phyloP scores from a whole-genome alignment of 2,797 vertebrate species.

The Merluccius polli region DNA sequence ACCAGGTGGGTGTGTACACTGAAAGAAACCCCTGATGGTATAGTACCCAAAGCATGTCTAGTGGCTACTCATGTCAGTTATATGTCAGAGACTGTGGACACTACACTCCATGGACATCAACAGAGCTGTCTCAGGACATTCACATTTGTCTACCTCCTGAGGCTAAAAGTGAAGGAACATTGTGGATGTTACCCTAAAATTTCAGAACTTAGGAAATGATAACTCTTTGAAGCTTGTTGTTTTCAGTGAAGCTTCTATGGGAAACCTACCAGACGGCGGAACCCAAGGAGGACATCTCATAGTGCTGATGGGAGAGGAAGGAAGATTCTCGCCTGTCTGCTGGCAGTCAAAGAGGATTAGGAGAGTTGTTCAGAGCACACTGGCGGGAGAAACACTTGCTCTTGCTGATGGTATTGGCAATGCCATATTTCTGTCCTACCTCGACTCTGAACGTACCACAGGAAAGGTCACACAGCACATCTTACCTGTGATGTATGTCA shows the following conservation, averaged over 20 bases:
- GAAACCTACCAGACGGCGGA: background rate
- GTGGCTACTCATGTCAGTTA: no score
- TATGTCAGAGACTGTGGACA: background rate
- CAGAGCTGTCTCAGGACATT: background rate
- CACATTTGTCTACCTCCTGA: background rate
- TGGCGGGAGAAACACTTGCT: background rate
- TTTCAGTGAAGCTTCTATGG: background rate
- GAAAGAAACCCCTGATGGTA: background rate
- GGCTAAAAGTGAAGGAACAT: background rate
- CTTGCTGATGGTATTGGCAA: background rate
- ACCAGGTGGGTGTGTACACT: background rate
- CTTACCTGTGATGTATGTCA: background rate
- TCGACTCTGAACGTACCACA: background rate
- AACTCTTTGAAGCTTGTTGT: background rate
- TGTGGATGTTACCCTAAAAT: background rate
- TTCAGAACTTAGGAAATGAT: background rate
- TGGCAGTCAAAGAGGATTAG: conserved; percentile 2
- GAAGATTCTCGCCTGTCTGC: background rate
- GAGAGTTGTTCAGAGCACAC: background rate
- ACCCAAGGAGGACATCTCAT: conserved; percentile 1
- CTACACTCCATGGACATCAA: background rate
- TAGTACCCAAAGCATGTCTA: background rate
- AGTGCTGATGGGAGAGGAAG: background rate
- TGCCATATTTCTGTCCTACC: background rate
- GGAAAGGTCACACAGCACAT: background rate